phyloP scores from a whole-genome alignment of 2,888 invertebrate species.

The Gortyna flavago region DNA sequence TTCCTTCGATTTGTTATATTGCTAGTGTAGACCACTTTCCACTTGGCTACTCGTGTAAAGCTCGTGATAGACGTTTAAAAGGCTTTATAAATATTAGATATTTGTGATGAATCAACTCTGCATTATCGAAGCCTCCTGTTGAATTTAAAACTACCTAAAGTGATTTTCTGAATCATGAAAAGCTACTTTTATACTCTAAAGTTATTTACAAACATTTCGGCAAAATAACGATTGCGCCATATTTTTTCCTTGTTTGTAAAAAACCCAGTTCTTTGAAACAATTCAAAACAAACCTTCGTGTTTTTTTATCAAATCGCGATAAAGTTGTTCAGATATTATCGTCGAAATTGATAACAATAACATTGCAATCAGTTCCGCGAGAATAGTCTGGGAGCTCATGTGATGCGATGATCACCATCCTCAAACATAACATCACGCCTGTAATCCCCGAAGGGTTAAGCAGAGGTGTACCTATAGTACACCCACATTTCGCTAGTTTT shows the following conservation, averaged over 20 bases:
- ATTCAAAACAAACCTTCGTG: conserved; percentile 36
- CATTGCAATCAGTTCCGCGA: conserved; percentile 69
- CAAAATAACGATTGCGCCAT: neutral
- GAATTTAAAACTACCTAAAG: neutral
- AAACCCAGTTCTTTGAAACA: conserved; percentile 32
- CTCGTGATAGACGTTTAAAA: neutral
- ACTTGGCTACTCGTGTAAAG: neutral
- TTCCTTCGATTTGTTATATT: neutral
- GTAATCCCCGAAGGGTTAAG: neutral
- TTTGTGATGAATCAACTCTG: neutral
- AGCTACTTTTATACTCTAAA: neutral
- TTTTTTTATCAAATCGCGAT: conserved; percentile 55
- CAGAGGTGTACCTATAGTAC: neutral
- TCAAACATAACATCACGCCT: neutral
- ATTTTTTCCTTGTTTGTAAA: conserved; percentile 43
- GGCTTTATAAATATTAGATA: neutral
- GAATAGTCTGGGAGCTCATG: conserved; percentile 58
- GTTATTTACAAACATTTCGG: conserved; percentile 11
- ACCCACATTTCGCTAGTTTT: neutral
- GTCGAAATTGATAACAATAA: conserved; percentile 53
- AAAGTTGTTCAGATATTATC: conserved; percentile 43
- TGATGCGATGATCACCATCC: conserved; percentile 53
- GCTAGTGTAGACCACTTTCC: neutral
- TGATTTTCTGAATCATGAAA: conserved; percentile 19
- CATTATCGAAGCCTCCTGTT: neutral